Base-by-base conservation (phyloP, 2,797 vertebrate genomes). In the Botia almorhae region DNA sequence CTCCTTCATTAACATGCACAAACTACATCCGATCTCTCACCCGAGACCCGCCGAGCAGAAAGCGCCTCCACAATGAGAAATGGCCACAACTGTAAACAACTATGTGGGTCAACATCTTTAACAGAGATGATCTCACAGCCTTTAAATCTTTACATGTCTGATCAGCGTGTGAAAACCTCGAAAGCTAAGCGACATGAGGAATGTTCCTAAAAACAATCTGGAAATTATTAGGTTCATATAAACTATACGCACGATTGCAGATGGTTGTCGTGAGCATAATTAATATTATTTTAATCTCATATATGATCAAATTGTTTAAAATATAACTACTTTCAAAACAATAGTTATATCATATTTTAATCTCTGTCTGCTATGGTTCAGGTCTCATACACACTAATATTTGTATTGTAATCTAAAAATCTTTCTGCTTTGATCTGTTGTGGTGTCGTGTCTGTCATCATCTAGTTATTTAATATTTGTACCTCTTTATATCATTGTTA, bases 1-100 rank as follows among this genome's bases (percentile, higher is more conserved):
- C 94, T 95, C 94, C 93, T 92, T 96, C 94, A 97, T 97, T 96
- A 94, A 95, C 96, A 98, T 97, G 96, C 93, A 95, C 93, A 95
- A 95, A 95, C 94, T 94, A 96, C 96, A 97, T 97, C 96, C 94
- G 94, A 94, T 91, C 92, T 43, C 4, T 26, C 16, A 53, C 89
- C 58, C 14, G 60, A 23, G n/a, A 29, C 79, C 79, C 36, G 36
- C 36, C 36, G 36, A 39, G 4, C 36, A 39, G 36, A 39, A 82
- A 63, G 36, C n/a, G 72, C 48, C 39, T 69, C 43, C 58, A 53
- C 26, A 63, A n/a, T 26, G 55, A 61, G 16, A 76, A 65, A 76
- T 64, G 39, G 13, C 13, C 50, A 26, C 78, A 55, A 55, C 14
- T 36, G 61, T 58, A 69, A 78, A 69, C 53, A 70, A 78, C 16